Base-by-base conservation (phyloP, 2,888 invertebrate genomes). In the Drosophila kokeensis region DNA sequence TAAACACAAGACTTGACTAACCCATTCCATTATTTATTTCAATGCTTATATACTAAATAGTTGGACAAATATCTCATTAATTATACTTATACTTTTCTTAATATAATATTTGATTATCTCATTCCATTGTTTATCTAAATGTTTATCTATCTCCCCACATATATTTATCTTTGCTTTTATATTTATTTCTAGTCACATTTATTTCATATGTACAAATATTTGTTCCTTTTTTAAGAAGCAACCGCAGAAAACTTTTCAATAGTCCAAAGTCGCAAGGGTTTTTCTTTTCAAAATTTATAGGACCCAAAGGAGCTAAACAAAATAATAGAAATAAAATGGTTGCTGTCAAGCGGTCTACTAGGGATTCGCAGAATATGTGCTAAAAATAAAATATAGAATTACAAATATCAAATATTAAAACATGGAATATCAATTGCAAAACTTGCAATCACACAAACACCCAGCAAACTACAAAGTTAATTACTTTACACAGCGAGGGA, bases 221-320 rank as follows among this genome's bases (percentile, higher is more conserved):
- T 49, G 30, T 29, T 32, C 38, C 15, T 50, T n/a, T 50, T 27
- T 61, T 45, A 2, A 45, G 15, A n/a, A 49, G 10, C 24, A 72
- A 50, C 34, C 21, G 11, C 40, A 61, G 18, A 63, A 77, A 77
- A 80, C 32, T 66, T 78, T 76, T 53, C 58, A 50, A 69, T 66
- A 63, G 69, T 63, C 62, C 4, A 24, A 48, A 30, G 6, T 67
- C 77, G 64, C 76, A 5, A 29, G 18, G 70, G 77, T 36, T 49
- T 49, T 54, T 24, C 18, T 24, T 29, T 38, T 27, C 24, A n/a
- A 29, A 67, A 78, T 78, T 80, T 78, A 78, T 78, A 62, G 77
- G 67, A 50, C 77, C 71, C 81, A n/a, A 27, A 30, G 67, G 81
- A 60, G 54, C 36, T 53, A 32, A 38, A 11, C 57, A 57, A 52